Conservation (phyloP, 2,888 invertebrate species). For the Orthonevra nobilis region DNA sequence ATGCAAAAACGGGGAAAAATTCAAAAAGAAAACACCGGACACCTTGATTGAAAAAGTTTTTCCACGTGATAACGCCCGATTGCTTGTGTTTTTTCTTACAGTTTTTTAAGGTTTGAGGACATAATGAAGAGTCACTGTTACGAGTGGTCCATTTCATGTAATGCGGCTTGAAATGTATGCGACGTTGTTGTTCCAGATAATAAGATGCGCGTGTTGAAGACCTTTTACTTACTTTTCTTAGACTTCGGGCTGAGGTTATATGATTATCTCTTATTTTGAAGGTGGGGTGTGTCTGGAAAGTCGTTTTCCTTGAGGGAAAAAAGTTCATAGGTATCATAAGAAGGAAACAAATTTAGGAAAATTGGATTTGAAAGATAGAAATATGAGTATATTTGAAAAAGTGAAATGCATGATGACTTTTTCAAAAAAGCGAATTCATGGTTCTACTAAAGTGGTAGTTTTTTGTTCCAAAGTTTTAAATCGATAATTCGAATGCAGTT, state of each 20-base stretch:
- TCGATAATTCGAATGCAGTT: too few species aligned
- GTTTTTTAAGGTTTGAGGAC: constrained; percentile 3
- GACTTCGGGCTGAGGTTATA: too few species aligned
- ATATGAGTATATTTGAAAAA: too few species aligned
- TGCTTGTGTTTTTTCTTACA: constrained; percentile 16
- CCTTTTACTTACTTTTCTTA: too few species aligned
- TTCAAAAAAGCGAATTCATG: too few species aligned
- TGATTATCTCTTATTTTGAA: too few species aligned
- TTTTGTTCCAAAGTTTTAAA: too few species aligned
- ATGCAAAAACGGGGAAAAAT: not conserved
- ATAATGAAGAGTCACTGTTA: constrained; percentile 44
- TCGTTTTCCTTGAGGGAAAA: not conserved
- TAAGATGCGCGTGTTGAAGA: not conserved
- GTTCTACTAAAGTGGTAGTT: too few species aligned
- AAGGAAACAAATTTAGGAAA: too few species aligned
- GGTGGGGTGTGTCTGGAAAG: not conserved
- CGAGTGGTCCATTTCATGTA: not conserved
- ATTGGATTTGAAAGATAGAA: too few species aligned
- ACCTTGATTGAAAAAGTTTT: constrained; percentile 63
- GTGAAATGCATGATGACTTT: too few species aligned
- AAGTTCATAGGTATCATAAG: not conserved
- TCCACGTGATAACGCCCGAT: constrained; percentile 38
- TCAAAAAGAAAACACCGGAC: constrained; percentile 3
- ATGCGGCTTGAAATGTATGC: not conserved
- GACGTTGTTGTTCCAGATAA: not conserved